Percentiles rank a stretch among this genome's conserved stretches.
Conservation (phyloP, 2,888 invertebrate species). For the Danaus chrysippus region DNA sequence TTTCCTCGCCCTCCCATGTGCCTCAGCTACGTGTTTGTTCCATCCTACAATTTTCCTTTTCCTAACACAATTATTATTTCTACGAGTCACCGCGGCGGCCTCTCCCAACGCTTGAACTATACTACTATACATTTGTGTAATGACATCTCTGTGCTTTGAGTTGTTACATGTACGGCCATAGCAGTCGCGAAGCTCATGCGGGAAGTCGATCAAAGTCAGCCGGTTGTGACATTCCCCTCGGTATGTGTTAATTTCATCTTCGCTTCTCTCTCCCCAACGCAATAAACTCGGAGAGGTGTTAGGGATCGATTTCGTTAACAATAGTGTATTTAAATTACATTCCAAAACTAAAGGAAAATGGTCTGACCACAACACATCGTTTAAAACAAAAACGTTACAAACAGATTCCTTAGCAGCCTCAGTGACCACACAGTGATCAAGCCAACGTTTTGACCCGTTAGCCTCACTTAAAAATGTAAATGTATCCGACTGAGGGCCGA, state of each 20-base stretch:
- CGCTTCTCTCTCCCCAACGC: slow-evolving; percentile 20
- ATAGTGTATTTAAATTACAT: slow-evolving; percentile 23
- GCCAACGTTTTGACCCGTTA: slow-evolving; percentile 28
- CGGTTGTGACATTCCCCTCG: slow-evolving; percentile 5
- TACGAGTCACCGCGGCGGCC: too few species aligned
- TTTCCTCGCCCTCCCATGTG: slow-evolving; percentile 8
- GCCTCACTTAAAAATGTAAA: slow-evolving; percentile 32
- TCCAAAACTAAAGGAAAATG: slow-evolving; percentile 27
- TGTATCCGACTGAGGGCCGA: slow-evolving; percentile 17
- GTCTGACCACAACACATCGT: slow-evolving; percentile 29
- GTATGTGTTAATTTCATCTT: not conserved
- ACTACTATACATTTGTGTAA: not conserved
- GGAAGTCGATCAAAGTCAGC: not conserved
- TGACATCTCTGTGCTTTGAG: slow-evolving; percentile 11
- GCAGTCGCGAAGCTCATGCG: not conserved
- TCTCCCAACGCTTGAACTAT: slow-evolving; percentile 2
- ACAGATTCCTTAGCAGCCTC: slow-evolving; percentile 15
- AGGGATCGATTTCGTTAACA: slow-evolving; percentile 7
- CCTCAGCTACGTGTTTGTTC: slow-evolving; percentile 8
- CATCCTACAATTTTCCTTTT: not conserved
- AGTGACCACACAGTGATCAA: slow-evolving; percentile 32
- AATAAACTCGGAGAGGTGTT: slow-evolving; percentile 9
- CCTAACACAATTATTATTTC: too few species aligned
- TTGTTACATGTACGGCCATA: slow-evolving; percentile 11
- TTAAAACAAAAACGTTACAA: slow-evolving; percentile 14